A percentile compares a stretch with the other conserved stretches of the same genome.
Conservation (phyloP, 2,113 vertebrate species). For the Anolis carolinensis region DNA sequence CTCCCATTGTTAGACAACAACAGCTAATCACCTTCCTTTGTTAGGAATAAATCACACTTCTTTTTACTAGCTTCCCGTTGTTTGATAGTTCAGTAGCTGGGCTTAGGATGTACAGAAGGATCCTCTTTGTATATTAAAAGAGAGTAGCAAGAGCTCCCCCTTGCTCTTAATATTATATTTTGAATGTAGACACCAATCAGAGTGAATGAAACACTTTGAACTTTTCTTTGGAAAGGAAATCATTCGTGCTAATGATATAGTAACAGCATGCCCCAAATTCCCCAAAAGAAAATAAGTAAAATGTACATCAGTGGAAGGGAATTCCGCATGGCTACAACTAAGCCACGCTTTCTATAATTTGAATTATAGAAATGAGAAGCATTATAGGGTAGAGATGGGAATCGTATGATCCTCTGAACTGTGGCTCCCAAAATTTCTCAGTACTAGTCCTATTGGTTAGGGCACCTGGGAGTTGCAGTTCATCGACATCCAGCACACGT, state of each 20-base stretch:
- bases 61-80: conserved; percentile 64
- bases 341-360: conserved; percentile 53
- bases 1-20: conserved; percentile 59
- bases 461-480: neutral
- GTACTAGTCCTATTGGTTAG: neutral
- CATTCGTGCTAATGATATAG: neutral
- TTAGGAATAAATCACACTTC: conserved; percentile 63
- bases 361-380: conserved; percentile 14
- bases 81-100: conserved; percentile 58
- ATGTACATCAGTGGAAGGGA: conserved; percentile 46
- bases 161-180: conserved; percentile 33
- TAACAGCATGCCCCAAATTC: neutral
- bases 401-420: neutral
- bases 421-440: neutral
- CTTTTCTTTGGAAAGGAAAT: conserved; percentile 40
- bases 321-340: conserved; percentile 47
- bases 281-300: neutral
- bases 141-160: conserved; percentile 30
- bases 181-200: conserved; percentile 33
- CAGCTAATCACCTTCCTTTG: conserved; percentile 64
- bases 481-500: too few relatives aligned
- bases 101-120: conserved; percentile 57
- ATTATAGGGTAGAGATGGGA: neutral
- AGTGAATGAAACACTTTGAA: conserved; percentile 60
- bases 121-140: conserved; percentile 46